Evolutionary conservation across 2,797 vertebrate species (phyloP).

Genomic region (Aplochiton taeniatus): DNA sequence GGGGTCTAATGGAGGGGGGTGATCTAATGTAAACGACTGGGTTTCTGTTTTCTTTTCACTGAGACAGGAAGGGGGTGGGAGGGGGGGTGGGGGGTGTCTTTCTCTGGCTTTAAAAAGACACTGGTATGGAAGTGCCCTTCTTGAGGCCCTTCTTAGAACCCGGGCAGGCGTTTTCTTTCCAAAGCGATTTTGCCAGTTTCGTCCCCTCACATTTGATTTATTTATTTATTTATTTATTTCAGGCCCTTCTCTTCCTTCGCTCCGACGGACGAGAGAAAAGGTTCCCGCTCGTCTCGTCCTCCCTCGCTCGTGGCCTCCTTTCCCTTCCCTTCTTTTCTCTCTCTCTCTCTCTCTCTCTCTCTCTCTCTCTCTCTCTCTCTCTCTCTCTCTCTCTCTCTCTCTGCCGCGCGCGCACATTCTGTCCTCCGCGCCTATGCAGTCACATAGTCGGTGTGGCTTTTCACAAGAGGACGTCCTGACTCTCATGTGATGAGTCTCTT

Average conservation of each 20-base stretch:
- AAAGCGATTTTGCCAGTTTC: too few species aligned
- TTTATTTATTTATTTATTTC: too few species aligned
- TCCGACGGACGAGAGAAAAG: too few species aligned
- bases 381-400: not conserved
- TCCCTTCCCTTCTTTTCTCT: not conserved
- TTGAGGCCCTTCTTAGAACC: too few species aligned
- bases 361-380: not conserved
- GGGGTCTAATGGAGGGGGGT: not conserved
- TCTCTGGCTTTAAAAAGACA: too few species aligned
- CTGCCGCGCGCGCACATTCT: not conserved
- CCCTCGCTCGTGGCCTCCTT: too few species aligned
- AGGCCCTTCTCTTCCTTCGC: too few species aligned
- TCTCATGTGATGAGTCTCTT: not conserved
- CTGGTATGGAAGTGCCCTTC: not conserved
- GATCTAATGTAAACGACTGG: too few species aligned
- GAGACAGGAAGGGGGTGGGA: slow-evolving; percentile 1
- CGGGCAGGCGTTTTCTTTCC: too few species aligned
- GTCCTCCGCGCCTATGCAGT: not conserved
- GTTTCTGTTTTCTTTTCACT: too few species aligned
- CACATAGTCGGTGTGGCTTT: not conserved
- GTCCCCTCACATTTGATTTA: too few species aligned
- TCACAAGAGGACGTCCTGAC: not conserved
- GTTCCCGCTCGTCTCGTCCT: too few species aligned
- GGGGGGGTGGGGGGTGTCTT: not conserved
- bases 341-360: not conserved